phyloP scores from a whole-genome alignment of 2,113 vertebrate species.

The Falco punctatus region DNA sequence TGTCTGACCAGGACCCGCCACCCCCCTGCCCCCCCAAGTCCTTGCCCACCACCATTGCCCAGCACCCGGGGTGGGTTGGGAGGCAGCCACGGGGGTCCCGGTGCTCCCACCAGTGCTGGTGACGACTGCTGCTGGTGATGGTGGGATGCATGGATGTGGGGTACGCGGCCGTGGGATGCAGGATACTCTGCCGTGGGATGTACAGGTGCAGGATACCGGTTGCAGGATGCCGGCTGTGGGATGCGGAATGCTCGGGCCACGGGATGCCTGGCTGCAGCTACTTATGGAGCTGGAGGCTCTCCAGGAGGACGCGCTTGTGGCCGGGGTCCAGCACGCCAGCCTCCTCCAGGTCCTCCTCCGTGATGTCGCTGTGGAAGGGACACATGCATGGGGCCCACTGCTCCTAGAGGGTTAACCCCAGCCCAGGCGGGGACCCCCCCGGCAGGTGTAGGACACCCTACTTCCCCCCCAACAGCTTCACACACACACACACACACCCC shows the following conservation, averaged over 20 bases:
- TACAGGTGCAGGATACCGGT: too few species aligned
- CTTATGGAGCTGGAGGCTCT: slow-evolving; percentile 86
- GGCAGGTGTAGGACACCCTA: background rate
- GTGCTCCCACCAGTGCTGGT: background rate
- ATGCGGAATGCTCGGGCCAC: background rate
- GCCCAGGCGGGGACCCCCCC: rapidly evolving
- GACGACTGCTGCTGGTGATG: background rate
- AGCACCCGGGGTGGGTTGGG: background rate
- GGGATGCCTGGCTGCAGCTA: background rate
- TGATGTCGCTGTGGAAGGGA: slow-evolving; percentile 87
- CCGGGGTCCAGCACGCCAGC: slow-evolving; percentile 87
- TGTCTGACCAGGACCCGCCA: background rate
- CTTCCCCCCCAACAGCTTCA: too few species aligned
- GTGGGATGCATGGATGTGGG: background rate
- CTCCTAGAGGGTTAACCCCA: too few species aligned
- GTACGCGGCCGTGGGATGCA: background rate
- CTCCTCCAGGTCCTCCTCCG: slow-evolving; percentile 95
- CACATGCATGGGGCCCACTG: background rate
- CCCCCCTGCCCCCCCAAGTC: too few species aligned
- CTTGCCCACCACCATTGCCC: background rate
- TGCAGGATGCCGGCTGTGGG: background rate
- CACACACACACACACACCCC: background rate
- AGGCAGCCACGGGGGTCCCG: too few species aligned
- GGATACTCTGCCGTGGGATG: background rate
- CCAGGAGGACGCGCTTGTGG: slow-evolving; percentile 89